A percentile compares a stretch with the other conserved stretches of the same genome.
These are phyloP conservation scores for Neomicropteryx cornuta DNA, from an alignment of 1,140 invertebrate species.

Conservation along the genomic window DNA sequence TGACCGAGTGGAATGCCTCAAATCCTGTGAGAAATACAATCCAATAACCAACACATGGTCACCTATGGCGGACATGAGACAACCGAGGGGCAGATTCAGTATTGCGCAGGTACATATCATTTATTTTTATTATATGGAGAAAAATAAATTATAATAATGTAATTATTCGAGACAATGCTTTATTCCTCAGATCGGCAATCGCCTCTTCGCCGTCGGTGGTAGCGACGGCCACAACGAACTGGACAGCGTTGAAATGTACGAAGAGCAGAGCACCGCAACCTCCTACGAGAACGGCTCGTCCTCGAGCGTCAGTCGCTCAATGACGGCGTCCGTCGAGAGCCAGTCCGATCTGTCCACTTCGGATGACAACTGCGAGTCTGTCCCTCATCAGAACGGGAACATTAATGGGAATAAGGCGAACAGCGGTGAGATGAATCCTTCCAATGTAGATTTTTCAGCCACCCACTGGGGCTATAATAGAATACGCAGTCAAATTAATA, in stretches of 20 bases:
- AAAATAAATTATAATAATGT: background rate
- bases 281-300: constrained; percentile 8
- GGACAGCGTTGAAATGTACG: constrained; percentile 56
- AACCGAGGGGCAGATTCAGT: constrained; percentile 63
- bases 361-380: constrained; percentile 7
- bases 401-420: constrained; percentile 2
- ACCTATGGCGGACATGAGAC: constrained; percentile 52
- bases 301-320: constrained; percentile 8
- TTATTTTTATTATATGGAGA: no score
- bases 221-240: constrained; percentile 52
- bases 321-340: constrained; percentile 14
- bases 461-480: no score
- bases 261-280: constrained; percentile 16
- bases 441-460: no score
- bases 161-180: background rate
- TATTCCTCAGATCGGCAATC: constrained; percentile 35
- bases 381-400: no score
- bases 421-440: no score
- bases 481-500: no score
- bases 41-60: constrained; percentile 58
- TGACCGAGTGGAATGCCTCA: constrained; percentile 73
- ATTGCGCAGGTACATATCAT: constrained; percentile 34
- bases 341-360: constrained; percentile 9
- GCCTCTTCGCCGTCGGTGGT: constrained; percentile 68
- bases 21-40: constrained; percentile 63